Base-by-base conservation (phyloP, 1,140 invertebrate species). In the Venturia canescens region DNA sequence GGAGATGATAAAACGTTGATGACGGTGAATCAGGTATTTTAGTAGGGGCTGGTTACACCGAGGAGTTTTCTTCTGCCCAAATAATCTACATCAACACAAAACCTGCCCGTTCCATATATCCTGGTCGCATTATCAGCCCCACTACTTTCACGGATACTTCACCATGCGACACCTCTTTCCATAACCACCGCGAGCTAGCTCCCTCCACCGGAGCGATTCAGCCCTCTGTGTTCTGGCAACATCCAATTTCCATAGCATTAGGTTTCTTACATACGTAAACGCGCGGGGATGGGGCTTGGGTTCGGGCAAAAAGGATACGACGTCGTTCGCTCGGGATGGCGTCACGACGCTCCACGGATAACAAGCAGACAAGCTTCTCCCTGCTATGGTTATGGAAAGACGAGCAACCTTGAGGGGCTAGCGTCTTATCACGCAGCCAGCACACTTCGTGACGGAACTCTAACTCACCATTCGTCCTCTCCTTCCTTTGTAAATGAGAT, bases 231-330 rank as follows among this genome's bases (percentile, higher is more conserved):
- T 89, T 88, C 84, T 82, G 84, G 82, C 85, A 88, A 88, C 88
- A 89, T 90, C 87, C 88, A 90, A 91, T 91, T 90, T 91, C 90
- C 89, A 90, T 91, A 88, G 84, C 85, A 90, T 91, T 91, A 90
- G 84, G 82, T 84, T 82, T 75, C 83, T 85, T 87, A 88, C 85
- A 84, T 83, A 79, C 83, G 84, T 83, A 84, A 86, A 85, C 83
- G 75, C 80, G 77, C 83, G 63, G 44, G 80, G 80, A 84, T 83
- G 26, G 23, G 53, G 26, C 13, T 38, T 9, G 63, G 23, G 63
- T 23, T 66, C 26, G 60, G 23, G 63, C 6, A 29, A 66, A 29
- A 60, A 60, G n/a, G 57, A 60, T 60, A 60, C n/a, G 18, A n/a
- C n/a, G 5, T 60, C 27, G 57, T 21, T 29, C 11, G 23, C 63